Percentiles rank a stretch among this genome's conserved stretches.
Conservation (phyloP, 2,888 invertebrate species). For the Monopis laevigella region DNA sequence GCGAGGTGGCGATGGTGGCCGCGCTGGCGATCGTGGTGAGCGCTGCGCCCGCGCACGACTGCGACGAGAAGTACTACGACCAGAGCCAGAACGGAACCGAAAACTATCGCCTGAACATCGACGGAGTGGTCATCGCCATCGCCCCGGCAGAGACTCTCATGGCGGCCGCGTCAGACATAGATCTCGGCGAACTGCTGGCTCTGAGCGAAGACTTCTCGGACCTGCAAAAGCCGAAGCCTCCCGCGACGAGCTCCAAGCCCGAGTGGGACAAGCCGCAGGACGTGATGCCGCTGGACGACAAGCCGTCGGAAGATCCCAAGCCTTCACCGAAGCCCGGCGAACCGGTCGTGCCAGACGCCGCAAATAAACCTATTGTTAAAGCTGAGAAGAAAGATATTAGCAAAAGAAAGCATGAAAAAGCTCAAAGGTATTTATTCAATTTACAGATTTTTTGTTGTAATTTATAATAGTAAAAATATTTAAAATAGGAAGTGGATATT, state of each 20-base stretch:
- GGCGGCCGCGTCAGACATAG: conserved; percentile 60
- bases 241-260: conserved; percentile 13
- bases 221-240: conserved; percentile 23
- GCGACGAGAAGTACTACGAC: conserved; percentile 62
- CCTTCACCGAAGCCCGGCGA: conserved; percentile 19
- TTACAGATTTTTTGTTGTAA: too few species aligned
- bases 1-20: conserved; percentile 38
- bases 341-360: conserved; percentile 8
- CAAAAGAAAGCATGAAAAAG: conserved; percentile 42
- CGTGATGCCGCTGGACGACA: conserved; percentile 6
- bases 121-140: conserved; percentile 73
- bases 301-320: conserved; percentile 22
- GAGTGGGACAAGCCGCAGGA: conserved; percentile 20
- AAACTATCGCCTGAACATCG: conserved; percentile 75
- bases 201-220: conserved; percentile 32
- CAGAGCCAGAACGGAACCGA: conserved; percentile 83
- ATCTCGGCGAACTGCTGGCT: conserved; percentile 43
- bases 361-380: conserved; percentile 26
- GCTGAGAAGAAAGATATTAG: conserved; percentile 41
- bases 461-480: neutral
- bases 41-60: conserved; percentile 33
- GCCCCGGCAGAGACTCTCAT: conserved; percentile 71
- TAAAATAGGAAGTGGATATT: too few species aligned
- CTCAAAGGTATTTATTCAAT: conserved; percentile 56
- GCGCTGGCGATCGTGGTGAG: conserved; percentile 25